Percentiles rank a stretch among this genome's conserved stretches.
These are phyloP conservation scores for Drosophila rubida DNA, from an alignment of 2,888 invertebrate genomes.

Conservation along the genomic window DNA sequence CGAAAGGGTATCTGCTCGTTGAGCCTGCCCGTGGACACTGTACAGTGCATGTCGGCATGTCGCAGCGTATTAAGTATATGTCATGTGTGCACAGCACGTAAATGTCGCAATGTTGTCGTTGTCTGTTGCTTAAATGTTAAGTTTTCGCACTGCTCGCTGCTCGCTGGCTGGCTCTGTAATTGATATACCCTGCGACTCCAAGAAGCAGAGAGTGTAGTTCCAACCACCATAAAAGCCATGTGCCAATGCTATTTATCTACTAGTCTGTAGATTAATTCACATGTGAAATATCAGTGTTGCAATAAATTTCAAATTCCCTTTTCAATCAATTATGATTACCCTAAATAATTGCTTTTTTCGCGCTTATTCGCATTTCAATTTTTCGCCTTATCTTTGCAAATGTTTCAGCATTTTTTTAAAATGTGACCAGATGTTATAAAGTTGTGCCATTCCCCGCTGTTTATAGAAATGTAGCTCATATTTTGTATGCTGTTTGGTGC, in stretches of 20 bases:
- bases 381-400: neutral
- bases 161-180: neutral
- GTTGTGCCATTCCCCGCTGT: neutral
- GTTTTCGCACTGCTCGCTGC: neutral
- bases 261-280: too few relatives aligned
- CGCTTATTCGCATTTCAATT: neutral
- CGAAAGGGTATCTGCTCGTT: neutral
- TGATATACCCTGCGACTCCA: neutral
- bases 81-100: conserved; percentile 1
- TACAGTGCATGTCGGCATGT: neutral
- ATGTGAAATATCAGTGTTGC: too few relatives aligned
- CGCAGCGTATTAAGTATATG: neutral
- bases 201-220: neutral
- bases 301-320: too few relatives aligned
- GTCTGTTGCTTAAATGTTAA: conserved; percentile 6
- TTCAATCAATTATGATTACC: too few relatives aligned
- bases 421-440: neutral
- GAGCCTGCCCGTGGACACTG: neutral
- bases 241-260: neutral
- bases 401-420: too few relatives aligned
- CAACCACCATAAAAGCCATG: neutral
- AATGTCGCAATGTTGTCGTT: conserved; percentile 5
- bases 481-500: neutral
- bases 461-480: neutral
- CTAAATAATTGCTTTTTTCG: neutral